Conservation (phyloP, 2,113 vertebrate species). For the Lepus americanus region DNA sequence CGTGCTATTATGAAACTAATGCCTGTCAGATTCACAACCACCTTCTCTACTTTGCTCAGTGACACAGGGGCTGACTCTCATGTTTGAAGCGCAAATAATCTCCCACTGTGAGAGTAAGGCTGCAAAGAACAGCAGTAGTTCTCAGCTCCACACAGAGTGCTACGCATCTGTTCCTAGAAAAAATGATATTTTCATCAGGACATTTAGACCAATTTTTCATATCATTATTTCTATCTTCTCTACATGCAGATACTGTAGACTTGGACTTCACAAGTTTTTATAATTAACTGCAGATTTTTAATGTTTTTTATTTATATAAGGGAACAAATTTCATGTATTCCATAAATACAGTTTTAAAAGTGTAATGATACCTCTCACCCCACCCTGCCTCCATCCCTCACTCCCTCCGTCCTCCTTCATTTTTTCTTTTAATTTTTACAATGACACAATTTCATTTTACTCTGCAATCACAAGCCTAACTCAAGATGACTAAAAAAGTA, state of each 20-base stretch:
- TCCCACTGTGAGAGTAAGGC: not conserved
- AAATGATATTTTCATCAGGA: constrained; percentile 6
- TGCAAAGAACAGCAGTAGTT: not conserved
- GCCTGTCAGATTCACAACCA: not conserved
- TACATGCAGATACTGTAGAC: not conserved
- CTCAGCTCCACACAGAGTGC: not conserved
- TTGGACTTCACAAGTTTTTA: constrained; percentile 4
- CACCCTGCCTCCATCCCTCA: too few species aligned
- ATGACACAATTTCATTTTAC: too few species aligned
- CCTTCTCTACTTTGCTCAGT: not conserved
- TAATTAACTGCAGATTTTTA: not conserved
- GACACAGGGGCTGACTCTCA: not conserved
- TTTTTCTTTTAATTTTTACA: too few species aligned
- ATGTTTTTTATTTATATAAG: not conserved
- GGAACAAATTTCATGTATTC: too few species aligned
- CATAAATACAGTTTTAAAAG: too few species aligned
- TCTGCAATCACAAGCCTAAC: too few species aligned
- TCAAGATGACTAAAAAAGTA: not conserved
- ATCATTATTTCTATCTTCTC: not conserved
- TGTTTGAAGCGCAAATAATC: not conserved
- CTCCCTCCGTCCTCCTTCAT: too few species aligned
- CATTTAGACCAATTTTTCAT: not conserved
- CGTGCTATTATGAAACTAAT: not conserved
- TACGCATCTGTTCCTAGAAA: not conserved
- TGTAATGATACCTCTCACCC: too few species aligned